phyloP scores from a whole-genome alignment of 1,140 invertebrate species.

The Cecropterus lyciades region DNA sequence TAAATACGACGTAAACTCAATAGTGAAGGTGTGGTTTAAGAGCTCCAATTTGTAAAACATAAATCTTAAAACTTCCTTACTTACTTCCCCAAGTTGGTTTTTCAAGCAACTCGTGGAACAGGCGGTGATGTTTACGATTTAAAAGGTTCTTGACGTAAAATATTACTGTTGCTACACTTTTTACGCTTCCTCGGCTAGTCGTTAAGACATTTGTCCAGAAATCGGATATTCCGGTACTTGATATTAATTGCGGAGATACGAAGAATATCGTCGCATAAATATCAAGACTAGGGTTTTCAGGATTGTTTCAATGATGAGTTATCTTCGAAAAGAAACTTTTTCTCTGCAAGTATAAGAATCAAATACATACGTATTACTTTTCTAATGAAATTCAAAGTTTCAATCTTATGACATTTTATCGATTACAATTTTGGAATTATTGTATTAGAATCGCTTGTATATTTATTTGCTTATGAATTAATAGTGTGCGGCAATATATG shows the following conservation, averaged over 20 bases:
- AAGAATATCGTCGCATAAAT: neutral
- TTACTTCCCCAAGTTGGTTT: conserved; percentile 69
- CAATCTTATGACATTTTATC: too few species aligned
- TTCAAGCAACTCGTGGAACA: conserved; percentile 57
- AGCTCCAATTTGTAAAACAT: conserved; percentile 60
- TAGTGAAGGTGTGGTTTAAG: conserved; percentile 14
- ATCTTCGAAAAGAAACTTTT: too few species aligned
- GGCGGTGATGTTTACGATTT: conserved; percentile 75
- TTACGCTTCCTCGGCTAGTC: conserved; percentile 36
- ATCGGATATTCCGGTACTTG: neutral
- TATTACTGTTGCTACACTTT: conserved; percentile 67
- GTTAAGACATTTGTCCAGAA: conserved; percentile 29
- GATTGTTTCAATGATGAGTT: too few species aligned
- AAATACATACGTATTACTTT: too few species aligned
- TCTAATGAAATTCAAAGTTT: too few species aligned
- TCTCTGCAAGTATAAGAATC: too few species aligned
- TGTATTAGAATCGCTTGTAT: too few species aligned
- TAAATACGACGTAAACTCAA: too few species aligned
- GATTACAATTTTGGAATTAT: too few species aligned
- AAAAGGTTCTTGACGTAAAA: conserved; percentile 76
- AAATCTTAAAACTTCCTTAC: conserved; percentile 80
- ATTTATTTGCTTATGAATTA: too few species aligned
- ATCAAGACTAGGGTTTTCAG: neutral
- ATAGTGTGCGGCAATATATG: too few species aligned
- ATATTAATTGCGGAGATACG: neutral